Conservation (phyloP, 2,888 invertebrate genomes). For the Chymomyza caudatula region DNA sequence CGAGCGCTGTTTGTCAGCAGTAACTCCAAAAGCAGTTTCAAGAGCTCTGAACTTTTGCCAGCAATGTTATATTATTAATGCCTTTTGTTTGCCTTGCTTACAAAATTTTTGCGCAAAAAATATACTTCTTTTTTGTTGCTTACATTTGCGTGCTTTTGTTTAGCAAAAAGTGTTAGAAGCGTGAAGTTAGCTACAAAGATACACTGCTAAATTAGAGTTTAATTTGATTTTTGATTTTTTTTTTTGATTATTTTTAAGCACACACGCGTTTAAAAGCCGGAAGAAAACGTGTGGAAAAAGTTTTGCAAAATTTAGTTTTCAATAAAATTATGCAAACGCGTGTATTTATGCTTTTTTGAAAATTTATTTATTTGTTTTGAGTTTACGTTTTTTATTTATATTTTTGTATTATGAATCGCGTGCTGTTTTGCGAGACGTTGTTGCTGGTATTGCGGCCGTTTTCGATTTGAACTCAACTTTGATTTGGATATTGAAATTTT, state of each 20-base stretch:
- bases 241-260: constrained; percentile 8
- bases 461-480: constrained; percentile 77
- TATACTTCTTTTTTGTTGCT: background rate
- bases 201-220: constrained; percentile 30
- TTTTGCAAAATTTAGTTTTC: constrained; percentile 6
- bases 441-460: constrained; percentile 76
- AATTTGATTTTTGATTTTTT: constrained; percentile 14
- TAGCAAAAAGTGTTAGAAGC: constrained; percentile 19
- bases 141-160: constrained; percentile 15
- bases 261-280: background rate
- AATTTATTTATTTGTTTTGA: constrained; percentile 28
- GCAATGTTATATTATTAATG: constrained; percentile 22
- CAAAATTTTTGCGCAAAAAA: background rate
- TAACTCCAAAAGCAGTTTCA: background rate
- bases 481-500: constrained; percentile 74
- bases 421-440: constrained; percentile 70
- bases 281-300: background rate
- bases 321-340: constrained; percentile 14
- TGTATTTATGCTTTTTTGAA: constrained; percentile 16
- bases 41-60: constrained; percentile 52
- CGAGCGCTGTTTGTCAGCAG: too few relatives aligned
- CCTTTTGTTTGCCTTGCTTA: background rate
- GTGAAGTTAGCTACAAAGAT: constrained; percentile 12
- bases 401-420: constrained; percentile 64
- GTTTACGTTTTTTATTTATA: constrained; percentile 45